These are phyloP conservation scores for Spatulosminthurus flaviceps DNA, from an alignment of 2,888 invertebrate species.

Conservation along the genomic window DNA sequence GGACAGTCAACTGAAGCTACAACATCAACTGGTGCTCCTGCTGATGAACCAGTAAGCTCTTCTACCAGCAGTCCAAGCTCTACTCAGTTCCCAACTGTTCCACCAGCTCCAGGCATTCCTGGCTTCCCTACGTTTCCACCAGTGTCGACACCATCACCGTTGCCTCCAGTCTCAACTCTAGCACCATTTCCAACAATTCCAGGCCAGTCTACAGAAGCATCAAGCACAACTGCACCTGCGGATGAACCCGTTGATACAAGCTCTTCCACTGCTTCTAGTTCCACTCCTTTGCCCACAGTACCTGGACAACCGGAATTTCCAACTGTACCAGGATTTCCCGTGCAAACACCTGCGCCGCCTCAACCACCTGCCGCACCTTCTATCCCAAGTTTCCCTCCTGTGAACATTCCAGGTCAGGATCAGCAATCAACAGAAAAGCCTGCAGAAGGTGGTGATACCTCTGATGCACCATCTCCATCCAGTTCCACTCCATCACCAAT, in stretches of 20 bases:
- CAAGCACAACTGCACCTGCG: slow-evolving; percentile 19
- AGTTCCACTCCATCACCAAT: too few relatives aligned
- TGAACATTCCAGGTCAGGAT: background rate
- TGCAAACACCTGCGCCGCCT: background rate
- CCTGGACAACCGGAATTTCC: background rate
- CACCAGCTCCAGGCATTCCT: background rate
- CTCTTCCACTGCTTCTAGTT: background rate
- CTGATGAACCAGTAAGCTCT: background rate
- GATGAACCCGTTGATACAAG: background rate
- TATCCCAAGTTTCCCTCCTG: background rate
- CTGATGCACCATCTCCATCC: too few relatives aligned
- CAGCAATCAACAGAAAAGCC: background rate
- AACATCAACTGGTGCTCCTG: slow-evolving; percentile 15
- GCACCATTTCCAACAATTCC: slow-evolving; percentile 22
- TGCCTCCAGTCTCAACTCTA: slow-evolving; percentile 22
- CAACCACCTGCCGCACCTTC: background rate
- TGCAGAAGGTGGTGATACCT: too few relatives aligned
- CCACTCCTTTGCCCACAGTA: background rate
- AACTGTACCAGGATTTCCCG: slow-evolving; percentile 5
- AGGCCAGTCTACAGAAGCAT: background rate
- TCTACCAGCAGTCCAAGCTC: background rate
- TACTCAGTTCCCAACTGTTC: background rate
- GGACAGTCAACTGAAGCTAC: background rate
- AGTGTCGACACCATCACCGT: slow-evolving; percentile 2
- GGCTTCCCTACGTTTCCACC: background rate